Evolutionary conservation across 2,888 invertebrate genomes (phyloP), one percentile per base, ranked within the genome.

Genomic region (Cerceris ruficornis): DNA sequence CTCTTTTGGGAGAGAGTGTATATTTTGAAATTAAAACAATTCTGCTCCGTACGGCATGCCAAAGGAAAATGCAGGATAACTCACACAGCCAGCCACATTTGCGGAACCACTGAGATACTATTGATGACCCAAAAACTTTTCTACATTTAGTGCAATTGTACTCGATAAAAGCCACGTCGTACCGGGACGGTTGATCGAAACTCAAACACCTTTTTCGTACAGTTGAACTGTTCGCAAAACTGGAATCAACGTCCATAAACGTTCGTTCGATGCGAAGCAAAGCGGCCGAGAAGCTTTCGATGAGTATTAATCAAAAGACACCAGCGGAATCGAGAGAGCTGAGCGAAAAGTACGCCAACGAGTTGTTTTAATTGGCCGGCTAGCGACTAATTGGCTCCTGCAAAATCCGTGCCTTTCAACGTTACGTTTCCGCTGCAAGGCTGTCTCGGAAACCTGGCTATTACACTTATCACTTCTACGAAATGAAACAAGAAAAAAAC

Each of bases 321-420:
- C 9, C 50, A 42, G 39, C 15, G 54, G 62, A 54, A 71, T 65
- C 46, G 61, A 66, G 46, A 46, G 46, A 7, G 57, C 28, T 28
- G 58, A 43, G 57, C 49, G 49, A 67, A 74, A 76, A 75, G 60
- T 46, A 7, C 61, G 64, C 41, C 50, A 8, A 41, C 39, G 55
- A 69, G 77, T 69, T 76, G 69, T 66, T 77, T 76, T 58, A 77
- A 77, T 77, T 62, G 69, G 41, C 59, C 9, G 46, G 15, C n/a
- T 14, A n/a, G 11, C 64, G 59, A 77, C 60, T 75, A 77, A 77
- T 77, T 75, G 65, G 28, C 28, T 57, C 5, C 46, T 52, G 42
- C 6, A 14, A 42, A 11, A 76, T 68, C 52, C 50, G 55, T 75
- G 54, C 11, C 58, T n/a, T 42, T 49, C 41, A 42, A 60, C 58